These are phyloP conservation scores for Microvelia longipes DNA, from an alignment of 1,140 invertebrate species.

Conservation along the genomic window DNA sequence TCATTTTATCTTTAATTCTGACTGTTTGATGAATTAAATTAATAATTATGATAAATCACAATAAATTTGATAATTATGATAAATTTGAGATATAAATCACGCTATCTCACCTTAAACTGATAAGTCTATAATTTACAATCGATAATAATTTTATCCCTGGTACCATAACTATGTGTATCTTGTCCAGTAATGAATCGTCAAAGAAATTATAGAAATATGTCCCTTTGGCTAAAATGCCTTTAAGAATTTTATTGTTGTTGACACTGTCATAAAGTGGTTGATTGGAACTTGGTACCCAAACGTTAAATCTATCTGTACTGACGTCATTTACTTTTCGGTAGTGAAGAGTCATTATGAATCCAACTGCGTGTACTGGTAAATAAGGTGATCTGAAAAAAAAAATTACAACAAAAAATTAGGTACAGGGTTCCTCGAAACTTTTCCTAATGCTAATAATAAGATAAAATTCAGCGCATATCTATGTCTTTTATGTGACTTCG, in stretches of 20 bases:
- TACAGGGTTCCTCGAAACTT: too few relatives aligned
- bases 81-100: too few relatives aligned
- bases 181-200: not conserved
- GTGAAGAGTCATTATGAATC: not conserved
- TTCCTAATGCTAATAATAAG: too few relatives aligned
- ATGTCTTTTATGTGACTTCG: too few relatives aligned
- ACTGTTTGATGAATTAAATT: too few relatives aligned
- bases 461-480: too few relatives aligned
- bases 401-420: too few relatives aligned
- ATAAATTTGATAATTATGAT: too few relatives aligned
- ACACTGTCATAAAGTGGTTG: not conserved
- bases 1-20: too few relatives aligned
- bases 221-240: not conserved
- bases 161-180: not conserved
- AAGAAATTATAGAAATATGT: not conserved
- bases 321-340: not conserved
- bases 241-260: not conserved
- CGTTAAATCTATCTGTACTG: not conserved
- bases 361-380: not conserved
- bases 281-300: not conserved
- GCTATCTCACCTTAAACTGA: not conserved
- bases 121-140: not conserved
- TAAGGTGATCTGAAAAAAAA: not conserved
- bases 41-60: too few relatives aligned
- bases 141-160: not conserved